Evolutionary conservation across 2,797 vertebrate species (phyloP).

Genomic region (Phrynocephalus forsythii): DNA sequence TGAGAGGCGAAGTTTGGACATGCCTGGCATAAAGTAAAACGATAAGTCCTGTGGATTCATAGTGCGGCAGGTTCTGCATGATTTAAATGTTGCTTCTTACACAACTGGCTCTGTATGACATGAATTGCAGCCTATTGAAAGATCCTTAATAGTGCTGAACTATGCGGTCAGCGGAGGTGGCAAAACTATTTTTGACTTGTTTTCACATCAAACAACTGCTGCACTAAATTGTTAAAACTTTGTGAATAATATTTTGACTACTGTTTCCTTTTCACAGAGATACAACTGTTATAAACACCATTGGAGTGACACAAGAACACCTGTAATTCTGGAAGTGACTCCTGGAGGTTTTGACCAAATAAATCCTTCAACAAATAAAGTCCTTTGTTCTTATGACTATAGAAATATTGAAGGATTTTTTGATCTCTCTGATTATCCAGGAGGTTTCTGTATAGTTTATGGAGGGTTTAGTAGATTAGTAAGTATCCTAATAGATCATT

Average conservation of each 20-base stretch:
- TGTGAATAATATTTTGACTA: neutral
- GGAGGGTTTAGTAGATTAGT: constrained; percentile 98
- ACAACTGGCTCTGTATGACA: neutral
- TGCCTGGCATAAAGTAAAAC: neutral
- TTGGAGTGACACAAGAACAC: constrained; percentile 92
- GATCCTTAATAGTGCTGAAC: neutral
- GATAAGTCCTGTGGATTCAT: neutral
- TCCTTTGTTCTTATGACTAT: constrained; percentile 97
- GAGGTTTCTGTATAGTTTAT: constrained; percentile 96
- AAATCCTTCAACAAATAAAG: constrained; percentile 90
- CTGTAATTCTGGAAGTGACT: constrained; percentile 93
- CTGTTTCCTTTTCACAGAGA: constrained; percentile 80
- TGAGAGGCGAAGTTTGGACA: no score
- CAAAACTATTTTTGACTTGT: no score
- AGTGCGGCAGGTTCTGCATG: neutral
- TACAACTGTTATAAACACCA: constrained; percentile 99
- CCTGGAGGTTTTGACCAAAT: constrained; percentile 98
- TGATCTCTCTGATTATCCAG: constrained; percentile 93
- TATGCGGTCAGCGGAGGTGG: neutral
- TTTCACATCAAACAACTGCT: neutral
- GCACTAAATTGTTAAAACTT: neutral
- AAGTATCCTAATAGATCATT: constrained; percentile 58
- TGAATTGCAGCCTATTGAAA: neutral
- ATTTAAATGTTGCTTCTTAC: neutral
- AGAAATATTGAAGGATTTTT: constrained; percentile 96